phyloP scores from a whole-genome alignment of 2,797 vertebrate genomes.

The Gephyroberyx darwinii region DNA sequence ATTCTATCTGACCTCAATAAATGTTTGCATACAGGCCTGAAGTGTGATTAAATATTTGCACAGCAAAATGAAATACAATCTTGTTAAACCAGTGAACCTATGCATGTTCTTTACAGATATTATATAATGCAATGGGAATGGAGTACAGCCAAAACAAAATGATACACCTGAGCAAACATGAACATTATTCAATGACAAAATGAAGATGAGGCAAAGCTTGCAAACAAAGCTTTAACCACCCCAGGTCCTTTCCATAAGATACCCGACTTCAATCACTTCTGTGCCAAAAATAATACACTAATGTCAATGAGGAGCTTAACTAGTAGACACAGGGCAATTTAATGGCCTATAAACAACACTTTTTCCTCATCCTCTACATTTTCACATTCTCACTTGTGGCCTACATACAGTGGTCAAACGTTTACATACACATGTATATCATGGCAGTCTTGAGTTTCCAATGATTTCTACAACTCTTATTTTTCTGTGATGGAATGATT shows the following conservation, averaged over 20 bases:
- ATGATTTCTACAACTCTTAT: too few species aligned
- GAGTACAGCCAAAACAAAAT: constrained; percentile 52
- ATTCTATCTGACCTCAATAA: constrained; percentile 4
- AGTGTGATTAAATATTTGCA: background rate
- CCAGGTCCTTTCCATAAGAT: background rate
- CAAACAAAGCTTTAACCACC: constrained; percentile 16
- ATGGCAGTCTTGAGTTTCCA: too few species aligned
- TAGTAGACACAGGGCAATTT: background rate
- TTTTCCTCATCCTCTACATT: too few species aligned
- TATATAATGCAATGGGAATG: constrained; percentile 40
- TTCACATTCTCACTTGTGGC: too few species aligned
- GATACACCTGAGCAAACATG: constrained; percentile 55
- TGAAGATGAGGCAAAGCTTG: constrained; percentile 48
- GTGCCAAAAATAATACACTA: background rate
- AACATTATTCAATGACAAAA: constrained; percentile 46
- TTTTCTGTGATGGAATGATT: too few species aligned
- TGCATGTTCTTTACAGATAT: constrained; percentile 35
- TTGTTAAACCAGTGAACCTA: background rate
- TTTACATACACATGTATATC: too few species aligned
- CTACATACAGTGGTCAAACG: too few species aligned
- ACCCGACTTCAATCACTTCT: background rate
- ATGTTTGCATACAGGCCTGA: background rate
- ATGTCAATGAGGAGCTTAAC: background rate
- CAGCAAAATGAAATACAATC: constrained; percentile 15
- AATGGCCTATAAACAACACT: background rate